Conservation (phyloP, 2,888 invertebrate genomes). For the Athalia cordata region DNA sequence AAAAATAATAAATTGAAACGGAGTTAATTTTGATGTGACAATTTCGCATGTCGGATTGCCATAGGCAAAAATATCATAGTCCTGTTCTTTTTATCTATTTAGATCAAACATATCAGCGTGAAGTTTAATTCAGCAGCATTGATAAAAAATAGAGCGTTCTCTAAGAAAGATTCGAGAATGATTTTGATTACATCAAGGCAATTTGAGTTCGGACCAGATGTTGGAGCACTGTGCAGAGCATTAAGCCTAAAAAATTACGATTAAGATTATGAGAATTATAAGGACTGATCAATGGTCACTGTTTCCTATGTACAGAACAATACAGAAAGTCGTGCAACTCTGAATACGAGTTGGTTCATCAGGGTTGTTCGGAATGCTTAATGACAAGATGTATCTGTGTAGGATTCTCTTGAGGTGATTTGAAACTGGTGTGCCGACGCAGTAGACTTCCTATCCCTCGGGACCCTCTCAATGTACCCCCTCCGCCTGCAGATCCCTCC, state of each 20-base stretch:
- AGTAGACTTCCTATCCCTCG: constrained; percentile 73
- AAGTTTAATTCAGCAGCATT: neutral
- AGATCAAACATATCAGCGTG: neutral
- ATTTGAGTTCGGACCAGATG: constrained; percentile 4
- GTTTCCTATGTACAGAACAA: constrained; percentile 32
- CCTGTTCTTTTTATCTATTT: neutral
- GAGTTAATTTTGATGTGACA: neutral
- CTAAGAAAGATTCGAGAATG: neutral
- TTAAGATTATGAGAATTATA: neutral
- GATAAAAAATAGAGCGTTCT: neutral
- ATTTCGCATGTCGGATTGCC: neutral
- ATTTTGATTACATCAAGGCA: constrained; percentile 4
- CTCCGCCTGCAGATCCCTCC: constrained; percentile 72
- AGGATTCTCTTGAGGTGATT: constrained; percentile 73
- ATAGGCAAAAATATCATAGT: neutral
- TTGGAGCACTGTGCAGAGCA: neutral
- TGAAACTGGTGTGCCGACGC: constrained; percentile 74
- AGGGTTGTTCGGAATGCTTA: constrained; percentile 73
- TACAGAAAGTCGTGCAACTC: constrained; percentile 22
- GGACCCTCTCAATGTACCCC: constrained; percentile 72
- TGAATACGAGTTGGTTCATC: constrained; percentile 52
- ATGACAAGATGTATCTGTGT: constrained; percentile 73
- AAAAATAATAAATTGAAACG: neutral
- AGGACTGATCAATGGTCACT: constrained; percentile 6
- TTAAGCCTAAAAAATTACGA: neutral